Conservation (phyloP, 2,888 invertebrate genomes). For the Strigamia transsilvanica region DNA sequence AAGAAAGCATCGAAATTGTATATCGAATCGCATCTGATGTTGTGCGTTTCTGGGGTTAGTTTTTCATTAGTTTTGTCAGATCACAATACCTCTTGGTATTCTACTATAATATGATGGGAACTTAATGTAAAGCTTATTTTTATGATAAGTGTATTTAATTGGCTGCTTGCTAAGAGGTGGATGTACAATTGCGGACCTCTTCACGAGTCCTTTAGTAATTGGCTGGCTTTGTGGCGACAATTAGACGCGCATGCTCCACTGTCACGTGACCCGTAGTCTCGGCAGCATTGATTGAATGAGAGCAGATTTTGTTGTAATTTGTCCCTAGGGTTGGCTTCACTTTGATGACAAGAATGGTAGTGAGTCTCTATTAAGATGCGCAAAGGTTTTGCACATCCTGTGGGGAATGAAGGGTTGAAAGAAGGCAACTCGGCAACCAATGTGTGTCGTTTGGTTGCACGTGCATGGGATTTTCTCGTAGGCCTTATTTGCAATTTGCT, state of each 20-base stretch:
- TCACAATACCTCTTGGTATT: too few species aligned
- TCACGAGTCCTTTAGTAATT: background rate
- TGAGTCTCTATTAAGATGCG: constrained; percentile 1
- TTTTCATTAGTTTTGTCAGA: too few species aligned
- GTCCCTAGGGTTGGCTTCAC: background rate
- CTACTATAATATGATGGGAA: too few species aligned
- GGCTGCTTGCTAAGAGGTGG: constrained; percentile 12
- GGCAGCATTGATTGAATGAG: constrained; percentile 21
- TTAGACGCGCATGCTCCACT: constrained; percentile 26
- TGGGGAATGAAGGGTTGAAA: constrained; percentile 34
- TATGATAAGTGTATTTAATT: background rate
- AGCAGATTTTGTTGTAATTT: constrained; percentile 7
- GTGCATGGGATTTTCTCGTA: constrained; percentile 32
- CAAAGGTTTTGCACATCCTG: background rate
- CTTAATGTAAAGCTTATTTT: background rate
- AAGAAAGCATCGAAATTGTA: too few species aligned
- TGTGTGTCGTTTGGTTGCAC: constrained; percentile 46
- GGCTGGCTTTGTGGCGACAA: constrained; percentile 46
- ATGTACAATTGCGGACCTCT: constrained; percentile 19
- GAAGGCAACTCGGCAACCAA: constrained; percentile 37
- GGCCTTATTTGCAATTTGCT: constrained; percentile 45
- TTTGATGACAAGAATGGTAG: background rate
- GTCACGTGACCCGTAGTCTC: constrained; percentile 34
- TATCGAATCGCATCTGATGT: too few species aligned
- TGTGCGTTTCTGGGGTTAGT: too few species aligned